These are phyloP conservation scores for Thymelicus acteon DNA, from an alignment of 2,888 invertebrate genomes.

Conservation along the genomic window DNA sequence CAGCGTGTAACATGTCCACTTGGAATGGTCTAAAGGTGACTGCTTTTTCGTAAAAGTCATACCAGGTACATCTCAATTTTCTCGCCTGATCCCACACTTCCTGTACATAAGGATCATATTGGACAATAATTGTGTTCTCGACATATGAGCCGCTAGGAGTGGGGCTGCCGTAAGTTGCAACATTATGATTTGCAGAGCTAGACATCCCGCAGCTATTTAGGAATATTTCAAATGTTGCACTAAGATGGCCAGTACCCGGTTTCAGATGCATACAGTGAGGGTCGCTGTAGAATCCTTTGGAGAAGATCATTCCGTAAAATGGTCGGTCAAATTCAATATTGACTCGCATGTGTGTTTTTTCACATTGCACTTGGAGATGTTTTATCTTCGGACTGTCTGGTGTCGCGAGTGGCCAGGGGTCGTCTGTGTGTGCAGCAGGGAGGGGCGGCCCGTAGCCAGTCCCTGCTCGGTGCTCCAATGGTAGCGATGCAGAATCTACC, in stretches of 20 bases:
- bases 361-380: slow-evolving; percentile 96
- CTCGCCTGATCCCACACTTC: slow-evolving; percentile 98
- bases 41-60: slow-evolving; percentile 97
- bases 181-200: slow-evolving; percentile 95
- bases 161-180: slow-evolving; percentile 92
- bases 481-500: slow-evolving; percentile 92
- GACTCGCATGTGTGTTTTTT: slow-evolving; percentile 97
- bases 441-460: slow-evolving; percentile 91
- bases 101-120: slow-evolving; percentile 97
- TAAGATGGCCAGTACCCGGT: slow-evolving; percentile 95
- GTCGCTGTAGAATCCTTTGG: slow-evolving; percentile 96
- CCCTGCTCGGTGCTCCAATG: slow-evolving; percentile 91
- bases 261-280: slow-evolving; percentile 96
- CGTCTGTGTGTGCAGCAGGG: slow-evolving; percentile 86
- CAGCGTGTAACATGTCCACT: slow-evolving; percentile 97
- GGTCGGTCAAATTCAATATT: slow-evolving; percentile 98
- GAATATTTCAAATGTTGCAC: slow-evolving; percentile 97
- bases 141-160: slow-evolving; percentile 97
- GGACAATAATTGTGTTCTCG: slow-evolving; percentile 97
- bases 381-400: slow-evolving; percentile 97
- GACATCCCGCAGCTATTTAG: slow-evolving; percentile 97
- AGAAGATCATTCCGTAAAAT: slow-evolving; percentile 98
- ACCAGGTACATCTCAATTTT: slow-evolving; percentile 97
- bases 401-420: slow-evolving; percentile 94
- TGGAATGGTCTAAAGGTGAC: slow-evolving; percentile 98